These are phyloP conservation scores for Mycetomoellerius zeteki DNA, from an alignment of 1,140 invertebrate species.

Conservation along the genomic window DNA sequence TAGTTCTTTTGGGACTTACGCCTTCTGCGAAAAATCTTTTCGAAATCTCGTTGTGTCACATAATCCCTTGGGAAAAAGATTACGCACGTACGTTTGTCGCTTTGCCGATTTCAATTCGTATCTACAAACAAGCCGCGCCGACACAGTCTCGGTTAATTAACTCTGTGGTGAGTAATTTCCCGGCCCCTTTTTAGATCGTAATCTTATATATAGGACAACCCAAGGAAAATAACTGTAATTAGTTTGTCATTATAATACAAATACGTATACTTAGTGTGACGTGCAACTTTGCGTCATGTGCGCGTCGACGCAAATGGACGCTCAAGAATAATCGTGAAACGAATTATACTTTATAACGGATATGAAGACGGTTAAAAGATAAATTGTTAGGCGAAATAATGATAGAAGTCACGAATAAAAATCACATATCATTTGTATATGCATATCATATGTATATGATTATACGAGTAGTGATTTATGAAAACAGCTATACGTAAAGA, in stretches of 20 bases:
- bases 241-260: slow-evolving; percentile 42
- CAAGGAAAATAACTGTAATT: slow-evolving; percentile 42
- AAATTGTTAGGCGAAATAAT: neutral
- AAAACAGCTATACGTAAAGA: too few species aligned
- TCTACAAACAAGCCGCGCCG: neutral
- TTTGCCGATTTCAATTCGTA: neutral
- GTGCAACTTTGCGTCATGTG: neutral
- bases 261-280: neutral
- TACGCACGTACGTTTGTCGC: too few species aligned
- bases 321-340: neutral
- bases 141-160: slow-evolving; percentile 30
- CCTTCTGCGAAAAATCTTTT: neutral
- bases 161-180: slow-evolving; percentile 6
- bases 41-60: neutral
- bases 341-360: slow-evolving; percentile 9
- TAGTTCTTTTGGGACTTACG: neutral
- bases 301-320: neutral
- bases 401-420: neutral
- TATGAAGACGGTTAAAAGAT: neutral
- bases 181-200: neutral
- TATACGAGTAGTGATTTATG: too few species aligned
- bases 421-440: neutral
- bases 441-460: too few species aligned
- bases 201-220: neutral
- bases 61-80: neutral